These are phyloP conservation scores for Chloroclysta siterata DNA, from an alignment of 2,888 invertebrate species.

Conservation along the genomic window DNA sequence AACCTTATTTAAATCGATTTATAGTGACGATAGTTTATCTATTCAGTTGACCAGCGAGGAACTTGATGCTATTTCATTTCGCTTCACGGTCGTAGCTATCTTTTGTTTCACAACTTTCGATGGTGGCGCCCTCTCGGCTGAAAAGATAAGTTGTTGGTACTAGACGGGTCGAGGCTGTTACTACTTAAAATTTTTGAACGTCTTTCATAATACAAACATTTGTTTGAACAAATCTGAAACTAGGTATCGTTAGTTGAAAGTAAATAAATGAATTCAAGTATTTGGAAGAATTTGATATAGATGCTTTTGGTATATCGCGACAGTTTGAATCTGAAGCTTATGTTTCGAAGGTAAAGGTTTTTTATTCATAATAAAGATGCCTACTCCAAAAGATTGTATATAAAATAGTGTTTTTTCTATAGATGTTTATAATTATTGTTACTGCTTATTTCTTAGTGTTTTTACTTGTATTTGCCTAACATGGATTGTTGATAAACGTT, in stretches of 20 bases:
- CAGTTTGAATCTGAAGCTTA: constrained; percentile 1
- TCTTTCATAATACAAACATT: background rate
- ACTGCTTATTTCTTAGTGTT: constrained; percentile 46
- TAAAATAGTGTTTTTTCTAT: constrained; percentile 30
- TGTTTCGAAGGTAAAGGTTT: too few species aligned
- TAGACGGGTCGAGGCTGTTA: constrained; percentile 3
- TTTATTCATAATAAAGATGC: background rate
- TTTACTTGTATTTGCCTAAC: constrained; percentile 40
- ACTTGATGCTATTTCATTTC: background rate
- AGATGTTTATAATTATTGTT: constrained; percentile 44
- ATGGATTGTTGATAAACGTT: constrained; percentile 42
- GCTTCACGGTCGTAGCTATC: background rate
- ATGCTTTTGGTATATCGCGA: too few species aligned
- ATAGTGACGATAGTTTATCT: background rate
- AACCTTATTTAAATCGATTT: constrained; percentile 1
- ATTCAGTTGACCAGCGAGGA: background rate
- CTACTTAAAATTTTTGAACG: constrained; percentile 1
- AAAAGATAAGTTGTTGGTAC: background rate
- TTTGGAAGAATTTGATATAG: constrained; percentile 1
- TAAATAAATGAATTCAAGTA: background rate
- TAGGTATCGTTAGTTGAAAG: constrained; percentile 4
- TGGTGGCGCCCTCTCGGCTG: background rate
- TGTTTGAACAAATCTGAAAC: background rate
- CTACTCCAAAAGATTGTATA: constrained; percentile 28
- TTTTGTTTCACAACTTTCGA: background rate